These are phyloP conservation scores for Pristionchus entomophagus DNA, from an alignment of 2,888 invertebrate species.

Conservation along the genomic window DNA sequence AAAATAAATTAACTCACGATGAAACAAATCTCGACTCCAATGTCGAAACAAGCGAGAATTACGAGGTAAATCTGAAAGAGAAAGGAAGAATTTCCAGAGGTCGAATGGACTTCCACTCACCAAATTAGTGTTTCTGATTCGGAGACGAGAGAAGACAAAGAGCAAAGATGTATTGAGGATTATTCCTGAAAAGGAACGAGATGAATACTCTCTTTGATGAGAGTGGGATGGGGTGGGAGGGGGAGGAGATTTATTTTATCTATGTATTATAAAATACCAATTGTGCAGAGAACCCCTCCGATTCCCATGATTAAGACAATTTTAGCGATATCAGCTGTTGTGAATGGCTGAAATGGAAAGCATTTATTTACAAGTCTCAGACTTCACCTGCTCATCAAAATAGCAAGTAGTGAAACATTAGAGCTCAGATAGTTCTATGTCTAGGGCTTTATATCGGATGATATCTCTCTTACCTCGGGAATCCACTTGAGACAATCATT, in stretches of 20 bases:
- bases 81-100: neutral
- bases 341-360: neutral
- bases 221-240: neutral
- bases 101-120: neutral
- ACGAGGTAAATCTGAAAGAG: slow-evolving; percentile 56
- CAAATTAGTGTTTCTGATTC: slow-evolving; percentile 50
- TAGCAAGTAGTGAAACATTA: too few species aligned
- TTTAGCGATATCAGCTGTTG: neutral
- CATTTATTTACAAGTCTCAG: neutral
- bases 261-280: neutral
- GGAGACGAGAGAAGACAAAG: slow-evolving; percentile 44
- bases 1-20: slow-evolving; percentile 61
- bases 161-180: slow-evolving; percentile 41
- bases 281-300: neutral
- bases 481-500: neutral
- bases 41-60: slow-evolving; percentile 61
- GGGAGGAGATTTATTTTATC: neutral
- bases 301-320: neutral
- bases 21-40: slow-evolving; percentile 63
- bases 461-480: neutral
- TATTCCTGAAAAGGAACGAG: slow-evolving; percentile 18
- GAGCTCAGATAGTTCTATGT: too few species aligned
- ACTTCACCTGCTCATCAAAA: too few species aligned
- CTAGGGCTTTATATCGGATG: neutral
- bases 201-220: neutral